Evolutionary conservation across 1,140 invertebrate species (phyloP), one percentile per base, ranked within the genome.

Genomic region (Manduca sexta): DNA sequence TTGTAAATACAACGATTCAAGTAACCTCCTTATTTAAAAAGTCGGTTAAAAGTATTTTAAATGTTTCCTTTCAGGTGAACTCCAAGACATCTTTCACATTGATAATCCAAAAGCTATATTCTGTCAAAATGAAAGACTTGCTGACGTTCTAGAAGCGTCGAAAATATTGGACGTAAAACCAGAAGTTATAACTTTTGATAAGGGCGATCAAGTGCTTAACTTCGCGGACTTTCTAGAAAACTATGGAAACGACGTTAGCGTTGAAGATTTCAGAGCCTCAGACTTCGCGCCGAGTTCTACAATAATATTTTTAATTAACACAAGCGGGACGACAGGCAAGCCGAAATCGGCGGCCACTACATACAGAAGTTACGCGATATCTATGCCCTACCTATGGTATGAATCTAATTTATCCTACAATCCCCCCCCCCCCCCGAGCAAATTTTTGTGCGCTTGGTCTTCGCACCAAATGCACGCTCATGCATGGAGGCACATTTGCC

Each of bases 161-260:
- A 21, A 53, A 29, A 47, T 48, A n/a, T 21, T 67, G 2, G 34
- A 59, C 12, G 34, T 55, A 3, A 31, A 53, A 2, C 21, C 56
- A 2, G 35, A 51, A 21, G 55, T 75, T n/a, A 37, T 71, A 12
- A 67, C 69, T 16, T 73, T 75, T 39, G 52, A 66, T 16, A 35
- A 60, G 38, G 49, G 49, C 12, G 45, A 64, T 5, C 2, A 44
- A 6, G 56, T 35, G 12, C 30, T 45, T 6, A 51, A 18, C 26
- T 60, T 70, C 17, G 12, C 31, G 6, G 56, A 69, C 10, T 56
- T 70, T 14, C 26, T 77, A 5, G 47, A 72, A 7, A 50, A 56
- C 21, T 45, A 64, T 43, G 52, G 58, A 6, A 45, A 43, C 13
- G 33, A 49, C 10, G 44, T 21, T 5, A 7, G 49, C 6, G 31